Conservation (phyloP, 2,888 invertebrate species). For the Chouioia cunea region DNA sequence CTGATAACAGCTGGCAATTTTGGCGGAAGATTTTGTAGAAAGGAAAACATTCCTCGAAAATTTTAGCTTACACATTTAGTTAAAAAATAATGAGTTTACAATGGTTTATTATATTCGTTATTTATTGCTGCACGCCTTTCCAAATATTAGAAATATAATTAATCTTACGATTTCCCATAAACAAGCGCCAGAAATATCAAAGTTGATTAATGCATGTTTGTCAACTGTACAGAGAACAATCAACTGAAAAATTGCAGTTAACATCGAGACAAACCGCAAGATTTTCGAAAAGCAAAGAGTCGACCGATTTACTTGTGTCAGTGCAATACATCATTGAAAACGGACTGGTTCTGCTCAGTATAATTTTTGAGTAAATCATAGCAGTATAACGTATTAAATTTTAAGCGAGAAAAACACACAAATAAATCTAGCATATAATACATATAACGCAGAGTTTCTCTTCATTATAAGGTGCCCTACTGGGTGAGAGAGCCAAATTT, state of each 20-base stretch:
- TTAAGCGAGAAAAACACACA: too few species aligned
- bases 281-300: neutral
- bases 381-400: too few species aligned
- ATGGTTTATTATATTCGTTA: too few species aligned
- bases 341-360: conserved; percentile 6
- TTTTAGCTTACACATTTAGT: too few species aligned
- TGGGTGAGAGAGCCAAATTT: conserved; percentile 16
- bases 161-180: neutral
- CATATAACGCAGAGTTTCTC: too few species aligned
- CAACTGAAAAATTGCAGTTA: conserved; percentile 20
- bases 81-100: too few species aligned
- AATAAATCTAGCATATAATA: too few species aligned
- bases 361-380: conserved; percentile 37
- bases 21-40: too few species aligned
- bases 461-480: conserved; percentile 40
- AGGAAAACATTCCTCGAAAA: neutral
- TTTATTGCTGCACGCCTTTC: too few species aligned
- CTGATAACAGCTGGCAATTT: too few species aligned
- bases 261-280: neutral
- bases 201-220: neutral
- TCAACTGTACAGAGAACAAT: conserved; percentile 4
- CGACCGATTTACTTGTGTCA: too few species aligned
- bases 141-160: neutral
- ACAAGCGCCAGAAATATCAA: neutral
- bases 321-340: conserved; percentile 18